Evolutionary conservation across 2,113 vertebrate species (phyloP).

Genomic region (Gopherus flavomarginatus): DNA sequence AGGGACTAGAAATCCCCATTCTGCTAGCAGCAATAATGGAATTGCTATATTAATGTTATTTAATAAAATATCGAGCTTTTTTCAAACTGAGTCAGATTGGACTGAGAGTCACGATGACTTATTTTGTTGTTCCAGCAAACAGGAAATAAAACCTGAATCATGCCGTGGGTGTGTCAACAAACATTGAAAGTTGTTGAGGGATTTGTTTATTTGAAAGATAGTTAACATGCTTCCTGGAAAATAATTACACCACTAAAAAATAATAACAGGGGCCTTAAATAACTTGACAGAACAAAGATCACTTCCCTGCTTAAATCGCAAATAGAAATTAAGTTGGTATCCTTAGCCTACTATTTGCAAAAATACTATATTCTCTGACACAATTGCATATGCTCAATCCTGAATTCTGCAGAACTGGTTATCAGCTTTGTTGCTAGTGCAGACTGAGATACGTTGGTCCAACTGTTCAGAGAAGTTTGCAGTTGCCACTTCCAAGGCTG

Average conservation of each 20-base stretch:
- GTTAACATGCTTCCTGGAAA: not conserved
- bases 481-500: not conserved
- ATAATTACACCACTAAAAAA: not conserved
- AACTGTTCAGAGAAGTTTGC: not conserved
- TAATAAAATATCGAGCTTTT: too few species aligned
- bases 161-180: not conserved
- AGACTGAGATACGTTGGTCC: not conserved
- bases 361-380: not conserved
- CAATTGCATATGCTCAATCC: not conserved
- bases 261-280: not conserved
- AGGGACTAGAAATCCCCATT: too few species aligned
- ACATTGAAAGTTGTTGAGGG: not conserved
- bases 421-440: not conserved
- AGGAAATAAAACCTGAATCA: not conserved
- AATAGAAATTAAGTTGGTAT: not conserved
- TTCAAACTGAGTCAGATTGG: too few species aligned
- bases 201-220: not conserved
- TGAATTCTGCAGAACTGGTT: not conserved
- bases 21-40: too few species aligned
- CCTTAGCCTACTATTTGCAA: not conserved
- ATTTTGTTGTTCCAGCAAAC: too few species aligned
- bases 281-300: not conserved
- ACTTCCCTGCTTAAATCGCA: not conserved
- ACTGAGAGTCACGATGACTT: too few species aligned
- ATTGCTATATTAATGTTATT: too few species aligned